Conservation (phyloP, 2,113 vertebrate species). For the Python bivittatus region DNA sequence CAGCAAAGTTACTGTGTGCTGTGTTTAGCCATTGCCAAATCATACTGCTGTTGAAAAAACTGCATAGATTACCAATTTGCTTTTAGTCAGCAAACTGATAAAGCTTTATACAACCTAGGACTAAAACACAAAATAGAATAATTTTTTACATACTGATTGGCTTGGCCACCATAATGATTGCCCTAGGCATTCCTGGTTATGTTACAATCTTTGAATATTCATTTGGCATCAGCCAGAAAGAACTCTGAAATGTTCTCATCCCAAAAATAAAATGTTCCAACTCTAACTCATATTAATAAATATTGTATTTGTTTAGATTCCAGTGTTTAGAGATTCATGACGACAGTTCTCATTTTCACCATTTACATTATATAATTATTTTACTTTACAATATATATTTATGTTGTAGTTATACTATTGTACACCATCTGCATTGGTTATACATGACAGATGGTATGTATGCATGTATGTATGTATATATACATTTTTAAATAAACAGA, state of each 20-base stretch:
- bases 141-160: not conserved
- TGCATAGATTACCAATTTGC: not conserved
- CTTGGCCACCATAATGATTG: not conserved
- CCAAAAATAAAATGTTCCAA: not conserved
- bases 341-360: not conserved
- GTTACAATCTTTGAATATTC: not conserved
- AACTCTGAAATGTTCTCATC: not conserved
- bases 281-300: not conserved
- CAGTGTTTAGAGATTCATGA: not conserved
- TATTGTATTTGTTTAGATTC: not conserved
- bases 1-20: not conserved
- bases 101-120: not conserved
- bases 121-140: not conserved
- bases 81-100: not conserved
- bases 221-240: not conserved
- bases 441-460: not conserved
- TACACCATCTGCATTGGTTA: not conserved
- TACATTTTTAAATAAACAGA: not conserved
- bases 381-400: not conserved
- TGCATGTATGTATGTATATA: not conserved
- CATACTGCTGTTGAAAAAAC: not conserved
- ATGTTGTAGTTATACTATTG: not conserved
- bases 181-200: not conserved
- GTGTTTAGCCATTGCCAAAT: not conserved
- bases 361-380: not conserved